A percentile compares a stretch with the other conserved stretches of the same genome.
Conservation (phyloP, 2,888 invertebrate species). For the Eilema caniola region DNA sequence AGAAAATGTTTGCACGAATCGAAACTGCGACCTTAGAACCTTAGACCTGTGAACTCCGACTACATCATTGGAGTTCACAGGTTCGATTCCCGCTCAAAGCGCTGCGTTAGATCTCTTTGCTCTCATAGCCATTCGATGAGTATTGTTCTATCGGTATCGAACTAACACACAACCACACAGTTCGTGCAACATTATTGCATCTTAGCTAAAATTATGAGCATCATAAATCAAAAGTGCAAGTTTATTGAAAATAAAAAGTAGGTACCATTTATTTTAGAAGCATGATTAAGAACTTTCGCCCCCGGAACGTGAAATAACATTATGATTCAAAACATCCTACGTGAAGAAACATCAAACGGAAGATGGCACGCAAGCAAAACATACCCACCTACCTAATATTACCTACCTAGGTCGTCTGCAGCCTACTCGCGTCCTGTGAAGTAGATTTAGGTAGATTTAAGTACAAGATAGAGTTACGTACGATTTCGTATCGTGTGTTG, state of each 20-base stretch:
- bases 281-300: constrained; percentile 8
- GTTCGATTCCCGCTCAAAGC: too few relatives aligned
- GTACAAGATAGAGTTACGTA: too few relatives aligned
- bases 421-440: constrained; percentile 51
- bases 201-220: background rate
- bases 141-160: too few relatives aligned
- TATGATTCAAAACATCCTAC: constrained; percentile 51
- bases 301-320: constrained; percentile 21
- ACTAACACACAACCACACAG: background rate
- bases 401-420: constrained; percentile 25
- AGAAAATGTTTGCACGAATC: too few relatives aligned
- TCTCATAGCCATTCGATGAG: background rate
- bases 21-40: too few relatives aligned
- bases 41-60: too few relatives aligned
- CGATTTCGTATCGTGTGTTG: background rate
- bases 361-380: constrained; percentile 14
- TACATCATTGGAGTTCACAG: background rate
- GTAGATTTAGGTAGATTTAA: constrained; percentile 16
- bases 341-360: constrained; percentile 15
- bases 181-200: background rate
- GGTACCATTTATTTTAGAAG: constrained; percentile 21
- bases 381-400: background rate
- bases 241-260: constrained; percentile 10
- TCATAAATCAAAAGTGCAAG: constrained; percentile 9
- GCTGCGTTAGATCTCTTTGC: background rate